Base-by-base conservation (phyloP, 2,797 vertebrate species). In the Staurois parvus region DNA sequence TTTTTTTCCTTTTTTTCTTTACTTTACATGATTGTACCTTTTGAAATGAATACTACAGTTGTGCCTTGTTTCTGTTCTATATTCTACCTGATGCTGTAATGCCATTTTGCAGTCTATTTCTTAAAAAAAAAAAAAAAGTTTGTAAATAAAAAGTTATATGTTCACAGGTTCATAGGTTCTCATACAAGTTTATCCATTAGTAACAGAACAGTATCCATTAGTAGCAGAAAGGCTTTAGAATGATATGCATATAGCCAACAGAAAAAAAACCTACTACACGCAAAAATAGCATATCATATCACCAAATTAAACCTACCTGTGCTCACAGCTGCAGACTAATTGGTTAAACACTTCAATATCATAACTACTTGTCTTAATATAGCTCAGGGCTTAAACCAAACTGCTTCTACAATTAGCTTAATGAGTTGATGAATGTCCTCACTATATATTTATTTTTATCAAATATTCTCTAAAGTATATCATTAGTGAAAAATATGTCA, bases 401-500 rank as follows among this genome's bases (percentile, higher is more conserved):
- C 34, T 68, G 26, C 37, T 29, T 21, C 37, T 68, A 45, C 37
- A 45, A 42, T 66, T 79, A 79, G 40, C 32, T 26, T 42, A 67
- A 68, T 45, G 76, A 48, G 9, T 42, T 68, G 29, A 66, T 48
- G 68, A 67, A 68, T 68, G 59, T 37, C 24, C 30, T 79, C 37
- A 68, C 37, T 24, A 28, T 68, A 30, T 48, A 45, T 67, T 67
- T 79, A 45, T 67, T 9, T 11, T 17, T 42, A 48, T 68, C 24
- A 59, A n/a, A 67, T 79, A 48, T 67, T 28, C 62, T 45, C 62
- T 79, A 28, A 45, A 67, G 34, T 45, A 64, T 21, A 10, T 66
- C 45, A 79, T 79, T 68, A 67, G n/a, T 24, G 67, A 42, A 78
- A 78, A 52, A 52, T 17, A 52, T 52, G 62, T 34, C 62, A 78